These are phyloP conservation scores for Uria lomvia DNA, from an alignment of 2,113 vertebrate genomes.

Conservation along the genomic window DNA sequence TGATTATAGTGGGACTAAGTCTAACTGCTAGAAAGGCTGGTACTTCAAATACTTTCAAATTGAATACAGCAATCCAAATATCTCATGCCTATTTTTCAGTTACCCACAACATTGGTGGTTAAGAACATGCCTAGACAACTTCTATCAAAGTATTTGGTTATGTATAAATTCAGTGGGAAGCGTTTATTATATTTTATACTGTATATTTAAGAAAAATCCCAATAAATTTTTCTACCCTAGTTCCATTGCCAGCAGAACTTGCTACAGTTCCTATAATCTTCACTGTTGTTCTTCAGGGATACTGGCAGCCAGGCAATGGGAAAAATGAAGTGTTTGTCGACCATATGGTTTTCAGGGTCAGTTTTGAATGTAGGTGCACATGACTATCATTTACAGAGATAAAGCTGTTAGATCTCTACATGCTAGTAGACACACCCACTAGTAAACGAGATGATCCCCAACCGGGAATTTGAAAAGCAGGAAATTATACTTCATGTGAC, in stretches of 20 bases:
- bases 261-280: neutral
- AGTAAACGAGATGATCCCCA: neutral
- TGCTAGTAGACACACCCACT: neutral
- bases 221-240: neutral
- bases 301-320: neutral
- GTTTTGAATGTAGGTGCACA: neutral
- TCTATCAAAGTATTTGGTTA: neutral
- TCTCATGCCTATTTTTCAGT: neutral
- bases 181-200: neutral
- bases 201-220: neutral
- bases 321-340: neutral
- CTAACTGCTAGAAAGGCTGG: neutral
- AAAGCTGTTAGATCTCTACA: neutral
- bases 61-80: neutral
- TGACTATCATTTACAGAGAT: neutral
- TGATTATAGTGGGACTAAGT: neutral
- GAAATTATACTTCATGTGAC: neutral
- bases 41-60: neutral
- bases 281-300: neutral
- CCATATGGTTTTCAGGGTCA: neutral
- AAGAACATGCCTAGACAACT: neutral
- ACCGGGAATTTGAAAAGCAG: neutral
- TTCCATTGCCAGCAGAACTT: neutral
- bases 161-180: neutral
- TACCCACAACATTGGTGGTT: neutral